Percentiles rank a stretch among this genome's conserved stretches.
Conservation (phyloP, 2,888 invertebrate species). For the Notodonta ziczac region DNA sequence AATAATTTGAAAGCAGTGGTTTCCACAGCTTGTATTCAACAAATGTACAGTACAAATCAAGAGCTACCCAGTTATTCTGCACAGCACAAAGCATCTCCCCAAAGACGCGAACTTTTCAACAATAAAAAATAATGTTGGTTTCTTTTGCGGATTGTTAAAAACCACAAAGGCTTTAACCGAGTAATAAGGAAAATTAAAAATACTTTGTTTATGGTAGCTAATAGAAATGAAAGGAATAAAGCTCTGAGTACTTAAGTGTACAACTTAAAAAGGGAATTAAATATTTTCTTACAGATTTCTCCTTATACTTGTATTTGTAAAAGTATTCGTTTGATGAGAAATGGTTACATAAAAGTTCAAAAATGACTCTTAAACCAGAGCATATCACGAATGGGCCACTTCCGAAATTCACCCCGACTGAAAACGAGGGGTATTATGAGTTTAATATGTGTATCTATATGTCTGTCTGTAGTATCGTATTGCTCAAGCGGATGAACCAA, state of each 20-base stretch:
- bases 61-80: not conserved
- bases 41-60: not conserved
- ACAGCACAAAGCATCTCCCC: slow-evolving; percentile 11
- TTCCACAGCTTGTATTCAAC: too few species aligned
- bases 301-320: not conserved
- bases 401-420: too few species aligned
- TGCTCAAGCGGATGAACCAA: too few species aligned
- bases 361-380: too few species aligned
- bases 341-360: too few species aligned
- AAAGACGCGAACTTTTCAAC: slow-evolving; percentile 19
- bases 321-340: too few species aligned
- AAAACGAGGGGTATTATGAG: too few species aligned
- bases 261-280: not conserved
- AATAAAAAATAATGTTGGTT: slow-evolving; percentile 16
- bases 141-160: slow-evolving; percentile 27
- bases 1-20: too few species aligned
- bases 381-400: too few species aligned
- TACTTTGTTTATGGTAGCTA: slow-evolving; percentile 12
- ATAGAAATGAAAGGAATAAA: slow-evolving; percentile 26
- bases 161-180: slow-evolving; percentile 21
- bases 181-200: slow-evolving; percentile 26
- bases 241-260: slow-evolving; percentile 12
- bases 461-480: too few species aligned
- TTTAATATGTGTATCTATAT: too few species aligned
- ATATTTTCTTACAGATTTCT: not conserved